A percentile compares a stretch with the other conserved stretches of the same genome.
phyloP scores from a whole-genome alignment of 2,888 invertebrate genomes.

The Himalopsyche japonica region DNA sequence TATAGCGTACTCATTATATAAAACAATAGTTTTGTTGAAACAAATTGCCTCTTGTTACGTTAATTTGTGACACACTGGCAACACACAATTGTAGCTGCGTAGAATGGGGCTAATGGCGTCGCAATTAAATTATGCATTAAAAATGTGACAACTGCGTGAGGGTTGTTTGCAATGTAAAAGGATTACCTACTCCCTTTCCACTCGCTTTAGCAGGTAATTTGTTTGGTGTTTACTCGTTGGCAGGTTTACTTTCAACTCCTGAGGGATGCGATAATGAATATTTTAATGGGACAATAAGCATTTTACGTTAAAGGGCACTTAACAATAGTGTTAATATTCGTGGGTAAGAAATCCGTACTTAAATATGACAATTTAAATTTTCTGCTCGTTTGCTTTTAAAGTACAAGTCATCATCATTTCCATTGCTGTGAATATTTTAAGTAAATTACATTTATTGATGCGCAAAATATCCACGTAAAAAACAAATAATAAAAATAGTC shows the following conservation, averaged over 20 bases:
- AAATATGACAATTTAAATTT: not conserved
- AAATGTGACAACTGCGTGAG: slow-evolving; percentile 7
- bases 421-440: too few relatives aligned
- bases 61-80: not conserved
- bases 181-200: not conserved
- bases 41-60: not conserved
- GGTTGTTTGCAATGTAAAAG: not conserved
- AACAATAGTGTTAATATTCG: not conserved
- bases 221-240: slow-evolving; percentile 1
- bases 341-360: not conserved
- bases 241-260: slow-evolving; percentile 1
- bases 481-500: too few relatives aligned
- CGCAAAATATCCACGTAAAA: too few relatives aligned
- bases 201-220: not conserved
- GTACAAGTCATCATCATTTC: too few relatives aligned
- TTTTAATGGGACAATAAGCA: not conserved
- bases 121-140: slow-evolving; percentile 21
- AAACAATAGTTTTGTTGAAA: not conserved
- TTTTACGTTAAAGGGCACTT: not conserved
- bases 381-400: too few relatives aligned
- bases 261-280: not conserved
- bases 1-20: not conserved
- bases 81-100: not conserved
- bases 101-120: not conserved
- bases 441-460: too few relatives aligned